Base-by-base conservation (phyloP, 2,888 invertebrate genomes). In the Epicampocera succincta region DNA sequence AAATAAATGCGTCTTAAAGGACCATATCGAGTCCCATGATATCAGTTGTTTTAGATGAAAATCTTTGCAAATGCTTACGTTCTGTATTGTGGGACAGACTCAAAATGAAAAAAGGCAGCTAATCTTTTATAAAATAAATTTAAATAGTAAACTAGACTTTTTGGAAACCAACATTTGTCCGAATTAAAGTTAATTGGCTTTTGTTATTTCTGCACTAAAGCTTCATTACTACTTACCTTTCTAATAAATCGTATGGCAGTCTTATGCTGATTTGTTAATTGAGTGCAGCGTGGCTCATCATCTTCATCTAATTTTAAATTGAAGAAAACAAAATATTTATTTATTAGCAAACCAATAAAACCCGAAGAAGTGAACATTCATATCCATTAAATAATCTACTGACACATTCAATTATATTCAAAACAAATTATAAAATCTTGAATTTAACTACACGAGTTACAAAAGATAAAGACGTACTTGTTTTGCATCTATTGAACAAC, bases 231-330 rank as follows among this genome's bases (percentile, higher is more conserved):
- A 11, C 93, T 92, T 93, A 96, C 96, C 95, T 97, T 97, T 92
- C 98, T 93, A 90, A 98, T 95, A 86, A 97, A 96, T 89, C 98
- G 93, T 90, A 98, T 97, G 86, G 96, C 97, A 85, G 95, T 95
- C 92, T 97, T 97, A 91, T 98, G 96, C 88, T 94, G 94, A 88
- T 95, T 94, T 80, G 98, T 98, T 87, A 98, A 92, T 87, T 96
- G 95, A 87, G 95, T 93, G 90, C 94, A 95, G 87, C 95, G 94
- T 84, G 95, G 95, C 91, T 95, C 95, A 86, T 96, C 96, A 87
- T 95, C 95, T 90, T 95, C 95, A 92, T 95, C 95, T 95, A 85
- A 8, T 82, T 84, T 19, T 15, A 68, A 58, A 75, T 60, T 40
- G 69, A 52, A 56, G 42, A 74, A 68, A 54, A 74, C 15, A 61